A percentile compares a stretch with the other conserved stretches of the same genome.
These are phyloP conservation scores for Drosophila mayri DNA, from an alignment of 1,140 invertebrate species.

Conservation along the genomic window DNA sequence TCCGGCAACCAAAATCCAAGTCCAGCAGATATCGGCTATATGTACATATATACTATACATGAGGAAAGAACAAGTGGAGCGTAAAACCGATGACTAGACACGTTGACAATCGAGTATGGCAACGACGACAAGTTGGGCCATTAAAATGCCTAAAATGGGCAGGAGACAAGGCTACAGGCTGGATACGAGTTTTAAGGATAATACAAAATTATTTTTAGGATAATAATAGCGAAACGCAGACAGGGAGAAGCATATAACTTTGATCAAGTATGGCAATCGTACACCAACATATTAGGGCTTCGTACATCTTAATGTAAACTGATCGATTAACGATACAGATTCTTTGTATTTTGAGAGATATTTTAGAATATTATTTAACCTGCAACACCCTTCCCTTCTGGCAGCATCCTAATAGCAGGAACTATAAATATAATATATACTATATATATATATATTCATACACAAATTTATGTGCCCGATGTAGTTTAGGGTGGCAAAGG, in stretches of 20 bases:
- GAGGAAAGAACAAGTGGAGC: slow-evolving; percentile 58
- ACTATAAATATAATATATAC: neutral
- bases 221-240: slow-evolving; percentile 27
- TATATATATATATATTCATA: slow-evolving; percentile 1
- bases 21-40: neutral
- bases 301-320: neutral
- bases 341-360: neutral
- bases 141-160: slow-evolving; percentile 20
- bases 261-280: neutral
- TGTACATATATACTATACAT: neutral
- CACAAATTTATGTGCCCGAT: slow-evolving; percentile 4
- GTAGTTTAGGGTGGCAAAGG: slow-evolving; percentile 3
- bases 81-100: slow-evolving; percentile 77
- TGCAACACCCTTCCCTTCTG: neutral
- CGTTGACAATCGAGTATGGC: slow-evolving; percentile 63
- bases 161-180: neutral
- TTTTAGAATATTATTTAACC: neutral
- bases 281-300: too few relatives aligned
- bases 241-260: neutral
- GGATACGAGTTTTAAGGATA: neutral
- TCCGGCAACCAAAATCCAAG: slow-evolving; percentile 12
- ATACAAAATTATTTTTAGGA: slow-evolving; percentile 13
- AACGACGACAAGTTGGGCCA: slow-evolving; percentile 48
- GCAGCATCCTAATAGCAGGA: neutral
- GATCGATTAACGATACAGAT: too few relatives aligned